A percentile compares a stretch with the other conserved stretches of the same genome.
These are phyloP conservation scores for Ennomos quercinarius DNA, from an alignment of 2,888 invertebrate species.

Conservation along the genomic window DNA sequence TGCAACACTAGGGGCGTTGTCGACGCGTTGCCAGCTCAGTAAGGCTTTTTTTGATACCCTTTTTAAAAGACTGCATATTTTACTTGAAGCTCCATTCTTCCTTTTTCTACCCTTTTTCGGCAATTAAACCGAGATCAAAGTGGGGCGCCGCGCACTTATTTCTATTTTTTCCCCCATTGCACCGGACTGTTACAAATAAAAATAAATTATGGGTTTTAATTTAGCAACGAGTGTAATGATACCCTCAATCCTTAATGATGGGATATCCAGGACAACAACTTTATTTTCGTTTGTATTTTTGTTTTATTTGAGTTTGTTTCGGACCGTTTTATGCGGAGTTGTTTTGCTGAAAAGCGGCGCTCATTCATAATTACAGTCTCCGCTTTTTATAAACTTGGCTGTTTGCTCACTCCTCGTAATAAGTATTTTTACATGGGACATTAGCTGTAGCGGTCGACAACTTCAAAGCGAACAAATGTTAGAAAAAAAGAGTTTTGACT, in stretches of 20 bases:
- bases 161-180: slow-evolving; percentile 55
- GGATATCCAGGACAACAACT: slow-evolving; percentile 32
- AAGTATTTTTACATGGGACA: slow-evolving; percentile 7
- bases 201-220: slow-evolving; percentile 81
- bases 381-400: slow-evolving; percentile 19
- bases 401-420: slow-evolving; percentile 12
- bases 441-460: neutral
- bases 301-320: slow-evolving; percentile 24
- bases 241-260: slow-evolving; percentile 36
- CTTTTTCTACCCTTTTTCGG: slow-evolving; percentile 55
- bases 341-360: slow-evolving; percentile 19
- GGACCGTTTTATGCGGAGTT: slow-evolving; percentile 22
- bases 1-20: too few species aligned
- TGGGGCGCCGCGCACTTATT: slow-evolving; percentile 49
- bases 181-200: slow-evolving; percentile 64
- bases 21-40: too few species aligned
- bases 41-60: too few species aligned
- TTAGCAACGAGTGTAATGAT: slow-evolving; percentile 48
- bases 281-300: slow-evolving; percentile 33
- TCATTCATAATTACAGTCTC: slow-evolving; percentile 23
- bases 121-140: slow-evolving; percentile 74
- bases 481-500: too few species aligned
- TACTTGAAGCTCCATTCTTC: slow-evolving; percentile 49
- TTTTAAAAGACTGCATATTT: too few species aligned
- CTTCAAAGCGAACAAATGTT: too few species aligned